Conservation (phyloP, 2,888 invertebrate species). For the Acrobasis repandana region DNA sequence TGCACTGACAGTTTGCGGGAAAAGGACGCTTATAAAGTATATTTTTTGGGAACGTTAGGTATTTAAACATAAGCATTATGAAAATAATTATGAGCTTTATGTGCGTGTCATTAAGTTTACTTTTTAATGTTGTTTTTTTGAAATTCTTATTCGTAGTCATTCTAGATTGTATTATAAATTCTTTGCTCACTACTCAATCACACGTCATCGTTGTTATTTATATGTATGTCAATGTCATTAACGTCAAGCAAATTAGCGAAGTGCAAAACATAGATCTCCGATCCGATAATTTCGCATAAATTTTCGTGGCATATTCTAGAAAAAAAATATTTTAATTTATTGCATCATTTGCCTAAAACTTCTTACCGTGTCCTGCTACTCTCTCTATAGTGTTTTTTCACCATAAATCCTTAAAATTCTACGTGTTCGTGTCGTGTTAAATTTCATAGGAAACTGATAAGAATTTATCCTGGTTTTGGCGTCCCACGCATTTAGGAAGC, state of each 20-base stretch:
- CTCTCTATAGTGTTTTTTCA: not conserved
- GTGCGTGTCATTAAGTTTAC: no score
- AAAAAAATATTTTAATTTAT: not conserved
- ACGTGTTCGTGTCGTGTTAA: not conserved
- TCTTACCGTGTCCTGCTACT: not conserved
- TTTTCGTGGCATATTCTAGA: not conserved
- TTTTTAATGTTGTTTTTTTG: no score
- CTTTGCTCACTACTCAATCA: slow-evolving; percentile 25
- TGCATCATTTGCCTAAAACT: not conserved
- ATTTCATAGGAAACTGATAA: not conserved
- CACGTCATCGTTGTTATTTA: not conserved
- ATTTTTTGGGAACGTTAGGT: no score
- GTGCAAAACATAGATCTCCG: not conserved
- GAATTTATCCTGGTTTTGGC: not conserved
- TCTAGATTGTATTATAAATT: no score
- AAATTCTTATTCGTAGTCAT: no score
- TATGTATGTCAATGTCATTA: not conserved
- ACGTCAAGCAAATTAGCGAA: not conserved
- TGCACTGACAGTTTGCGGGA: no score
- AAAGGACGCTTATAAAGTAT: no score
- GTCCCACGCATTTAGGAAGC: slow-evolving; percentile 2
- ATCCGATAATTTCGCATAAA: not conserved
- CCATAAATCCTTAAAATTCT: not conserved
- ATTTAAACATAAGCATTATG: no score
- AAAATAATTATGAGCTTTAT: no score